Conservation (phyloP, 2,888 invertebrate genomes). For the Cryptocephalus moraei region DNA sequence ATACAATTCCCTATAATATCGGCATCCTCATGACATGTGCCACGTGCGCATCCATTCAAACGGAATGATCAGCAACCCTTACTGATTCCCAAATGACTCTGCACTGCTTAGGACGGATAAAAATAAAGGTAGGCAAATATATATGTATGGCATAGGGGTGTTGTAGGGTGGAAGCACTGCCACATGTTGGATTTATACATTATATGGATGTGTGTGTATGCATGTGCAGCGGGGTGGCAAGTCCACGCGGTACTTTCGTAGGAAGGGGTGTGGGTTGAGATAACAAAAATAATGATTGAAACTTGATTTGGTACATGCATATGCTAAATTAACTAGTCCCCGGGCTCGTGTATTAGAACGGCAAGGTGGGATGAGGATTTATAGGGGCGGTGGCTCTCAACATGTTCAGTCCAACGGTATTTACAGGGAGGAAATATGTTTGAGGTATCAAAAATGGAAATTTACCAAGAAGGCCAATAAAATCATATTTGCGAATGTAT, state of each 20-base stretch:
- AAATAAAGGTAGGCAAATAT: conserved; percentile 10
- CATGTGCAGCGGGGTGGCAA: conserved; percentile 20
- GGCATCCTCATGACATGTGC: conserved; percentile 20
- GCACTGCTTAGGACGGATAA: conserved; percentile 16
- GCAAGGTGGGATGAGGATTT: conserved; percentile 13
- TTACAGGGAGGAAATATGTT: too few species aligned
- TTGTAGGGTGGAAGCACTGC: conserved; percentile 11
- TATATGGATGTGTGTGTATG: conserved; percentile 12
- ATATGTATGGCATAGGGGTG: conserved; percentile 3
- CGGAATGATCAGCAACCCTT: conserved; percentile 12
- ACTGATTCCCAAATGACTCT: conserved; percentile 14
- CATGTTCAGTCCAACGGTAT: background rate
- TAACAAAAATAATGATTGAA: conserved; percentile 22
- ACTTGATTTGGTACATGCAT: conserved; percentile 24
- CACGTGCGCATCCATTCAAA: conserved; percentile 18
- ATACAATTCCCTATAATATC: conserved; percentile 6
- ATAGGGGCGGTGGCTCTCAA: conserved; percentile 12
- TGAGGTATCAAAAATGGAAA: too few species aligned
- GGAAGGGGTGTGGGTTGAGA: conserved; percentile 22
- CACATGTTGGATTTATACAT: conserved; percentile 13
- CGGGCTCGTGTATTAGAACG: conserved; percentile 12
- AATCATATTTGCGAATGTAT: too few species aligned
- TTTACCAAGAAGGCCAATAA: too few species aligned
- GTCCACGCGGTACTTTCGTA: conserved; percentile 8
- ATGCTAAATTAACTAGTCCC: conserved; percentile 17